Evolutionary conservation across 2,888 invertebrate species (phyloP), one percentile per base, ranked within the genome.

Genomic region (Actias luna): DNA sequence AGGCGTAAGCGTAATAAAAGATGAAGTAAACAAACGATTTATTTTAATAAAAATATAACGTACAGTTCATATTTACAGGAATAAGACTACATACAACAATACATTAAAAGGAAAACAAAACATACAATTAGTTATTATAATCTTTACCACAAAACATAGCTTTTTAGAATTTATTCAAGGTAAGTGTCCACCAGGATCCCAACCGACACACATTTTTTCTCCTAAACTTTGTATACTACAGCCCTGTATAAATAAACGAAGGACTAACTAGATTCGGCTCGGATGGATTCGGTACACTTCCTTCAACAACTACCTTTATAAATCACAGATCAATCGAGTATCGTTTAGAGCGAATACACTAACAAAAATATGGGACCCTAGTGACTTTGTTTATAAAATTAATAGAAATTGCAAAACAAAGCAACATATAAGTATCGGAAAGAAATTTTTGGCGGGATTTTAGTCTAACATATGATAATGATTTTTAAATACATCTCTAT

Each of bases 11-110:
- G 25, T 10, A 50, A 50, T 50, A 50, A 50, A 50, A 29, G n/a
- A 55, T 16, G 16, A 5, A 2, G 14, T 55, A 29, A 55, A 55
- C 29, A 29, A 29, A 55, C 5, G n/a, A 16, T 55, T 29, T 29
- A 16, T 55, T 29, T 29, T 29, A 50, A 50, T 42, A 50, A 0
- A 27, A 46, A 27, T n/a, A 46, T 18, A 60, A 18, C 3, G 7
- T 46, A 46, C 22, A 22, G 16, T 61, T 61, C 31, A 36, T 55
- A 62, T 39, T 16, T 58, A 55, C 55, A 55, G 29, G 55, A n/a
- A 55, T 55, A 5, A 55, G 7, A n/a, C 16, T 55, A 55, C 7
- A 10, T 29, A n/a, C n/a, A 55, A 16, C n/a, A 27, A 14, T 42
- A 42, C 14, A 16, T 42, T 42, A 42, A 14, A 29, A 55, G 29